Evolutionary conservation across 2,113 vertebrate species (phyloP).

Genomic region (Spea multiplicata): DNA sequence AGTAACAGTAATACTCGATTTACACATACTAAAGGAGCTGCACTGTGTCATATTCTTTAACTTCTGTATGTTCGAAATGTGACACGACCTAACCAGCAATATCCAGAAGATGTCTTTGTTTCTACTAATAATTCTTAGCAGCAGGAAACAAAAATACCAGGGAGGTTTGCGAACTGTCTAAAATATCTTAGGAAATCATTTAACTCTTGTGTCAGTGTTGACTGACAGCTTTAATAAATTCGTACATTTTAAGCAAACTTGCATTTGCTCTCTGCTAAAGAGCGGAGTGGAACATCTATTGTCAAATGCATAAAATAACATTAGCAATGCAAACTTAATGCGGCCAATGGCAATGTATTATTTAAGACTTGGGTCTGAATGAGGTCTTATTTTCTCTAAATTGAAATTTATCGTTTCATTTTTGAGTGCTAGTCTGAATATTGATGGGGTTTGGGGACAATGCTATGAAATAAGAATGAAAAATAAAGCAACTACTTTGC

Average conservation of each 20-base stretch:
- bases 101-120: constrained; percentile 52
- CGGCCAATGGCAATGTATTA: constrained; percentile 75
- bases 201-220: constrained; percentile 64
- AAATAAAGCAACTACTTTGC: constrained; percentile 63
- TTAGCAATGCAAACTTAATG: constrained; percentile 74
- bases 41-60: too few species aligned
- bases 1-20: too few species aligned
- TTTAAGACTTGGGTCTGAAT: constrained; percentile 81
- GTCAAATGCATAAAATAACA: constrained; percentile 73
- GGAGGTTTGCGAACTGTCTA: constrained; percentile 42
- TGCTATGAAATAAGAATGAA: constrained; percentile 61
- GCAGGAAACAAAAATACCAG: constrained; percentile 59
- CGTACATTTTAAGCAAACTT: constrained; percentile 70
- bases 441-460: constrained; percentile 62
- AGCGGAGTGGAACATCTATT: constrained; percentile 68
- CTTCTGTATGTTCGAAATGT: background rate
- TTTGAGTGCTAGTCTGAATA: constrained; percentile 71
- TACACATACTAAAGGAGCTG: too few species aligned
- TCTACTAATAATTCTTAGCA: constrained; percentile 52
- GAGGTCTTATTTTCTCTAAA: constrained; percentile 81
- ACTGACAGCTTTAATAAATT: constrained; percentile 76
- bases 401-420: constrained; percentile 82
- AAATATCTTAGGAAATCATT: constrained; percentile 69
- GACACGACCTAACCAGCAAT: constrained; percentile 44
- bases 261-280: constrained; percentile 62